Conservation (phyloP, 2,113 vertebrate genomes). For the Pterocles orientalis region DNA sequence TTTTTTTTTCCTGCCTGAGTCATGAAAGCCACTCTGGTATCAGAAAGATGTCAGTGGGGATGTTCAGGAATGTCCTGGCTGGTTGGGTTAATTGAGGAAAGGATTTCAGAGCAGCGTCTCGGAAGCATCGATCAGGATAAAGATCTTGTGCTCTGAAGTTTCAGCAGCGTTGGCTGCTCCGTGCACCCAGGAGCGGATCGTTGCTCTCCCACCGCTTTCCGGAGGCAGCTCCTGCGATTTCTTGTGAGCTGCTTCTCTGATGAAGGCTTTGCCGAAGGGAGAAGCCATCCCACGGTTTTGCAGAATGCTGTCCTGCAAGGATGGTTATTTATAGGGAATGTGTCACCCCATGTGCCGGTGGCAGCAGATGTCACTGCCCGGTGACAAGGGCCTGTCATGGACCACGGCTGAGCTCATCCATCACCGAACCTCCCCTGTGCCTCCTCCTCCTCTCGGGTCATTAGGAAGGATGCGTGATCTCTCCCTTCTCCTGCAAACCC, state of each 20-base stretch:
- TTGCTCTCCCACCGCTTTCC: not conserved
- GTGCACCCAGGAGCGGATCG: accelerated
- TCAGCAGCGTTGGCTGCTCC: accelerated
- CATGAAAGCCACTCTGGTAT: not conserved
- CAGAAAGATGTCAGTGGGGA: not conserved
- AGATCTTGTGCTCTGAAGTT: not conserved
- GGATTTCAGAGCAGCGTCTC: not conserved
- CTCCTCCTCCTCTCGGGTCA: not conserved
- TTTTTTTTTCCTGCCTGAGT: not conserved
- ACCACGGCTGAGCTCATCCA: constrained; percentile 36
- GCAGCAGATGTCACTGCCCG: not conserved
- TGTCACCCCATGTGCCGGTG: not conserved
- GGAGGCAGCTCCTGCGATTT: not conserved
- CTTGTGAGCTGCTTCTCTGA: not conserved
- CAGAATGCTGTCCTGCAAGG: not conserved
- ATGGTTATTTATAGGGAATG: not conserved
- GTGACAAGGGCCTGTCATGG: not conserved
- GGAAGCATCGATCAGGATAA: not conserved
- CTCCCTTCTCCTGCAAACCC: not conserved
- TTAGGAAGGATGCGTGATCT: constrained; percentile 38
- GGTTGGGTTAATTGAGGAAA: not conserved
- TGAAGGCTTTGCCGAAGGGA: not conserved
- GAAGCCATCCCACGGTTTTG: not conserved
- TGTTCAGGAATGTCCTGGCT: not conserved
- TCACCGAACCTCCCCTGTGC: not conserved